Evolutionary conservation across 2,113 vertebrate species (phyloP).

Genomic region (Colossoma macropomum): DNA sequence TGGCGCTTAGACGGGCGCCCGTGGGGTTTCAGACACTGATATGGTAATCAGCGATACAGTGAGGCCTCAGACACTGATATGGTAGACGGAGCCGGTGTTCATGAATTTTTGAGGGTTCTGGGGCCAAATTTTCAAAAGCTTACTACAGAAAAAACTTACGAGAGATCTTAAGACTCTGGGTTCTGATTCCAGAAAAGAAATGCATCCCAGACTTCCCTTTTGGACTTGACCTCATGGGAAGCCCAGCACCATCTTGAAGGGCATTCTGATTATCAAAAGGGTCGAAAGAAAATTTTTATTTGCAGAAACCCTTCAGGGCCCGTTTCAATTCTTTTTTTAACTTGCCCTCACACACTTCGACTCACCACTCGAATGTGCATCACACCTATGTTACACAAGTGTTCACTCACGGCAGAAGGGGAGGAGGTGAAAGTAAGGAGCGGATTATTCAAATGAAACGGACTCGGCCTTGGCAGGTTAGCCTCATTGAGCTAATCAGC

Average conservation of each 20-base stretch:
- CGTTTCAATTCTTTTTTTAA: too few species aligned
- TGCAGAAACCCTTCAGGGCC: too few species aligned
- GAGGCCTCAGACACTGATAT: background rate
- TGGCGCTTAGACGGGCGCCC: background rate
- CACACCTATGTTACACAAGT: too few species aligned
- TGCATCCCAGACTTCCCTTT: background rate
- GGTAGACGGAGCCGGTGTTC: conserved; percentile 4
- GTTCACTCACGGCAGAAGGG: too few species aligned
- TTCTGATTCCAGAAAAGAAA: background rate
- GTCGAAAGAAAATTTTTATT: background rate
- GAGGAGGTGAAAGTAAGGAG: too few species aligned
- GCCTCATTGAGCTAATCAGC: too few species aligned
- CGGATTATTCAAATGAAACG: too few species aligned
- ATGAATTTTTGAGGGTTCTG: conserved; percentile 33
- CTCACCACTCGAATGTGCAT: too few species aligned
- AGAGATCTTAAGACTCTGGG: background rate
- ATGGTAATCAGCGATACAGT: conserved; percentile 35
- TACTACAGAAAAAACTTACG: background rate
- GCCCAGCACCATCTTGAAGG: background rate
- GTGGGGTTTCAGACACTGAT: conserved; percentile 32
- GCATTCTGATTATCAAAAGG: background rate
- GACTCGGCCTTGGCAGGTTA: too few species aligned
- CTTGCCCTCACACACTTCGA: too few species aligned
- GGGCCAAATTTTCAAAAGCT: background rate
- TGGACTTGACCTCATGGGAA: background rate